Evolutionary conservation across 2,888 invertebrate genomes (phyloP), one percentile per base, ranked within the genome.

Genomic region (Fabriciana adippe): DNA sequence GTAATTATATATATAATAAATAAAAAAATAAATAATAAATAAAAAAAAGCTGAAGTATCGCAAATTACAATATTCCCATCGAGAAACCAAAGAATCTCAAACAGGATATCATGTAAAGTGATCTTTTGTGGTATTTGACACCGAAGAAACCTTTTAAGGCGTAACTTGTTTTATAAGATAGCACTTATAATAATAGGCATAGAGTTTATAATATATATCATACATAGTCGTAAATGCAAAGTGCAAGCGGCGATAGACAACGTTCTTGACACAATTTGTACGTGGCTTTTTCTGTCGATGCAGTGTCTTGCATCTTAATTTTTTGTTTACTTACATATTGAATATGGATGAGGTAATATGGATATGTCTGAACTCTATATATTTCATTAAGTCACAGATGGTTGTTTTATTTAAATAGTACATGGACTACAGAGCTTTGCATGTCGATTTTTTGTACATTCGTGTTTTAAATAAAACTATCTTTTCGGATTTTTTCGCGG

Each of bases 61-160:
- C 18, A 26, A 14, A 45, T 14, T 1, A 48, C 41, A 60, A 15
- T 11, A 35, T 63, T 65, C 45, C 56, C 59, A 66, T 53, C 51
- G 8, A 59, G 48, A 59, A 59, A 59, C 50, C 26, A 16, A 57
- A 65, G 63, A 55, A 63, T 64, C 57, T 62, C 54, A 63, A 68
- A 64, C 68, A 70, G 59, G 62, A 66, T 68, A 61, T 61, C 41
- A n/a, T 53, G 70, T 71, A 71, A 71, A 63, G 31, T 66, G 68
- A 71, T 71, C 59, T 64, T 67, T 66, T 68, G 59, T 59, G 70
- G 64, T 57, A 71, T 68, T 68, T 61, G 68, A 68, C 70, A 68
- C 61, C 66, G 14, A 56, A 47, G 55, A 68, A 57, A 66, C 63
- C 47, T 62, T 62, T 41, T 50, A 47, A 31, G 0, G 11, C 8